A percentile compares a stretch with the other conserved stretches of the same genome.
Conservation (phyloP, 2,113 vertebrate genomes). For the Microtus oregoni region DNA sequence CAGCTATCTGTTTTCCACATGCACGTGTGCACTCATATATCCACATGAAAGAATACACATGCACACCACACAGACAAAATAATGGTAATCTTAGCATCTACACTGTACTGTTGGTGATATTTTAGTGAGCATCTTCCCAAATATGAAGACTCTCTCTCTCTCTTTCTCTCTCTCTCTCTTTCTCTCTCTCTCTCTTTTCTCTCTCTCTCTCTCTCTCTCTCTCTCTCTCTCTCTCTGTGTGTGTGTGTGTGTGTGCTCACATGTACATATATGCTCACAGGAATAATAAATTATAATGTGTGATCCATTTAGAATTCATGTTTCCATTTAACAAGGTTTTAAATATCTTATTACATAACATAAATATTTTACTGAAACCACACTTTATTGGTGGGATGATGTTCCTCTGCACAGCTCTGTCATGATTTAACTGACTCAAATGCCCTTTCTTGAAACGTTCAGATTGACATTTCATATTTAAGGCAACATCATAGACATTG, state of each 20-base stretch:
- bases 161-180: no score
- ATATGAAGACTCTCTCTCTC: not conserved
- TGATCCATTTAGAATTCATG: not conserved
- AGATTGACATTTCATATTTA: conserved; percentile 46
- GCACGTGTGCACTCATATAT: no score
- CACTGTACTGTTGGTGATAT: not conserved
- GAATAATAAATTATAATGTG: conserved; percentile 12
- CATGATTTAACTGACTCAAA: conserved; percentile 37
- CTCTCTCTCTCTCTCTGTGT: no score
- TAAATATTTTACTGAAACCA: conserved; percentile 42
- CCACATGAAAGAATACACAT: not conserved
- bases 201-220: no score
- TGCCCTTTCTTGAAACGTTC: not conserved
- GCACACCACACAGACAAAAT: not conserved
- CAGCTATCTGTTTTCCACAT: not conserved
- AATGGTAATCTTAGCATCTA: not conserved
- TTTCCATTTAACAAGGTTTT: conserved; percentile 51
- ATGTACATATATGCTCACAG: not conserved
- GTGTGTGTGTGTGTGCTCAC: not conserved
- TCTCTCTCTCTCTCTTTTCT: no score
- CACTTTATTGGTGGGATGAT: conserved; percentile 2
- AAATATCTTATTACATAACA: conserved; percentile 49
- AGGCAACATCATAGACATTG: not conserved
- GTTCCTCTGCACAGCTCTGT: not conserved
- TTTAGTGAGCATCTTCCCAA: conserved; percentile 47